These are phyloP conservation scores for Drosophila miranda DNA, from an alignment of 1,140 invertebrate species.

Conservation along the genomic window DNA sequence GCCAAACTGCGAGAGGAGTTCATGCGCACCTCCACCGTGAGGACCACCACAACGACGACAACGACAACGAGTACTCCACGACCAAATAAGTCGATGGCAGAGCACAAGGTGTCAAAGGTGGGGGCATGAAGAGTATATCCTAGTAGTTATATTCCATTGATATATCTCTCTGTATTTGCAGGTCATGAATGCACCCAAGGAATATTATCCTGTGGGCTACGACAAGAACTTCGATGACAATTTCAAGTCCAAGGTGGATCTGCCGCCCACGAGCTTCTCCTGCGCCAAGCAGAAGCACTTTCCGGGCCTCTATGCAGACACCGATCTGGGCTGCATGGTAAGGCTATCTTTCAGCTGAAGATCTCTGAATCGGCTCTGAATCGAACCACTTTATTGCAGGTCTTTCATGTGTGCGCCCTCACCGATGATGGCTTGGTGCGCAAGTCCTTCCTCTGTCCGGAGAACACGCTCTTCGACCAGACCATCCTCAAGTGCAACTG, in stretches of 20 bases:
- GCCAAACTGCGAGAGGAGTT: conserved; percentile 73
- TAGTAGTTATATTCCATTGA: neutral
- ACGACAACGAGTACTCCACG: conserved; percentile 64
- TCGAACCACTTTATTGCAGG: conserved; percentile 83
- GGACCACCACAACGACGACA: conserved; percentile 83
- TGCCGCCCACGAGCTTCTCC: conserved; percentile 93
- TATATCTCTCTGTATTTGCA: conserved; percentile 61
- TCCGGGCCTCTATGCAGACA: conserved; percentile 94
- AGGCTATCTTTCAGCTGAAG: neutral
- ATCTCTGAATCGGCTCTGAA: neutral
- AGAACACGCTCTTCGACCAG: conserved; percentile 94
- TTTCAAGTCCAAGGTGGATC: conserved; percentile 91
- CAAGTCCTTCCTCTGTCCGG: conserved; percentile 94
- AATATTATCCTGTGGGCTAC: conserved; percentile 93
- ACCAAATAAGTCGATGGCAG: conserved; percentile 40
- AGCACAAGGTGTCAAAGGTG: conserved; percentile 79
- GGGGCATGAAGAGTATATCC: neutral
- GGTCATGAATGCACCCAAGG: conserved; percentile 94
- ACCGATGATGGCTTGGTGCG: conserved; percentile 93
- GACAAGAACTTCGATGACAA: conserved; percentile 94
- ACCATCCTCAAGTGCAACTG: conserved; percentile 95
- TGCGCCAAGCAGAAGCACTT: conserved; percentile 95
- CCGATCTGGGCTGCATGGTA: conserved; percentile 96
- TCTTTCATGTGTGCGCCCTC: conserved; percentile 94
- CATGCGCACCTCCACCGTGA: conserved; percentile 81